These are phyloP conservation scores for Chelon auratus DNA, from an alignment of 2,797 vertebrate genomes.

Conservation along the genomic window DNA sequence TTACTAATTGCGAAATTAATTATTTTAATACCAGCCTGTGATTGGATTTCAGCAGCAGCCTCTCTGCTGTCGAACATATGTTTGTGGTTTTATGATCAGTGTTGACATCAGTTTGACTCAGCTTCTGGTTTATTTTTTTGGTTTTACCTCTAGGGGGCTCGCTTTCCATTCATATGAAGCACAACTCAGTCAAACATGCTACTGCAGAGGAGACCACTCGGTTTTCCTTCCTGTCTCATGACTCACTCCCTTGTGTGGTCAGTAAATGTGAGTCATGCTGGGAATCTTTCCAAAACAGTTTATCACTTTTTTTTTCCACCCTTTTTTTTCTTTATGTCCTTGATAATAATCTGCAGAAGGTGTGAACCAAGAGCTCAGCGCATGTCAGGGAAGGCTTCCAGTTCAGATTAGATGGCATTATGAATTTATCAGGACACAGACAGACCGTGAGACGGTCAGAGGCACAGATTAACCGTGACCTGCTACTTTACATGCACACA, in stretches of 20 bases:
- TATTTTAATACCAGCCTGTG: not conserved
- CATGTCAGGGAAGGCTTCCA: slow-evolving; percentile 11
- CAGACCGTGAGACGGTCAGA: slow-evolving; percentile 22
- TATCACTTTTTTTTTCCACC: not conserved
- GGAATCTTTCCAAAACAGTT: slow-evolving; percentile 14
- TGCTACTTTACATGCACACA: not conserved
- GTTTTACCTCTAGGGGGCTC: slow-evolving; percentile 39
- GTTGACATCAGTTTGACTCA: not conserved
- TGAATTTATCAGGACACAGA: slow-evolving; percentile 43
- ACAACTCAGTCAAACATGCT: not conserved
- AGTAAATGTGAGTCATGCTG: slow-evolving; percentile 55
- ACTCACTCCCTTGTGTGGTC: slow-evolving; percentile 36
- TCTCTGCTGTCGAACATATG: not conserved
- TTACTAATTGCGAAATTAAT: not conserved
- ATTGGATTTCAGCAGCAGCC: not conserved
- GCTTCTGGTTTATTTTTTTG: not conserved
- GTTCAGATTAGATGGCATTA: slow-evolving; percentile 60
- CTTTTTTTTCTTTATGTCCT: not conserved
- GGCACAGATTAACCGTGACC: slow-evolving; percentile 37
- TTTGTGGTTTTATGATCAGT: not conserved
- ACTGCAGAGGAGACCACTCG: not conserved
- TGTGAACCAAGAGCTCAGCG: not conserved
- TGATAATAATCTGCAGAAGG: slow-evolving; percentile 19
- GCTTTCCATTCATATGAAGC: not conserved
- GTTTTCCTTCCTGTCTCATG: slow-evolving; percentile 41